Base-by-base conservation (phyloP, 2,797 vertebrate genomes). In the Hydrolagus colliei region DNA sequence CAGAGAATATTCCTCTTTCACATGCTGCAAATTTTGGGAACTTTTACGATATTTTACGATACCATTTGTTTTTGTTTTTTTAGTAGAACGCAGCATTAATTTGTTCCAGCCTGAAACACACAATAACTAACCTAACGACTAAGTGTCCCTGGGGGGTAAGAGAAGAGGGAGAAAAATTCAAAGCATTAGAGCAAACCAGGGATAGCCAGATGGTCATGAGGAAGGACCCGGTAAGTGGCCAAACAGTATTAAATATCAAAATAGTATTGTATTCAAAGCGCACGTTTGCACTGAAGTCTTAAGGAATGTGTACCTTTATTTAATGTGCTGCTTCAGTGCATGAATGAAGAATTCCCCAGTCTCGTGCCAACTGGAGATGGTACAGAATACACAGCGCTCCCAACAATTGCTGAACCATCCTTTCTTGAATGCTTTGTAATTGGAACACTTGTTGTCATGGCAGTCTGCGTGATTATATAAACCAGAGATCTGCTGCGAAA, bases 391-490 rank as follows among this genome's bases (percentile, higher is more conserved):
- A 61, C 22, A 80, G 61, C 71, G n/a, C 9, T 82, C 27, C 41
- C 65, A 82, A 65, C 77, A 80, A 32, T 79, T 65, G 62, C 78
- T 79, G 77, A 79, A 79, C 59, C 61, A 65, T 79, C 11, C 62
- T 79, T 76, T 79, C 61, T 63, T 79, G 65, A 79, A 68, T 67
- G 63, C 68, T 82, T 5, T 41, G 63, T 71, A 71, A 68, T 82
- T 67, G 32, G 32, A 68, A 13, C 9, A 71, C 18, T 41, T 18
- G 16, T 68, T 82, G 63, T 67, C 79, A 82, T 82, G 32, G 32
- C 32, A 22, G 7, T 20, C 4, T 82, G 79, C 13, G 9, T 82
- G 65, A 18, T n/a, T 82, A 82, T 68, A 8, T 82, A 82, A 9
- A 41, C 16, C 74, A 16, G 2, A 27, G 32, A 18, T 82, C 68